Evolutionary conservation across 2,113 vertebrate species (phyloP), one percentile per base, ranked within the genome.

Genomic region (Sus scrofa): DNA sequence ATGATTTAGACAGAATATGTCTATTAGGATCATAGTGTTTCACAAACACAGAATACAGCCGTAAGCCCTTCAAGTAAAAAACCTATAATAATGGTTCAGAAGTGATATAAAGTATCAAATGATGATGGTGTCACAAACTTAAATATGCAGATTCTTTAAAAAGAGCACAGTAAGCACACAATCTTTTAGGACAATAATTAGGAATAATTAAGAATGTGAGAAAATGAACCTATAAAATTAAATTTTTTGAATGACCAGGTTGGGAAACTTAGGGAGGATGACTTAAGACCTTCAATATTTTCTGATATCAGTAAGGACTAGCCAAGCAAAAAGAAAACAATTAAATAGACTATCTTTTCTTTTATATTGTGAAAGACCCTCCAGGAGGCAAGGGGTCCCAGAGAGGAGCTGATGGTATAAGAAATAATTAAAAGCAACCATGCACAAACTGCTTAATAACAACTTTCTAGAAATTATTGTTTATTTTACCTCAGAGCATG

Each of bases 371-470:
- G 67, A 95, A 95, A 93, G 39, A 27, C 50, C 56, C 81, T 90
- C 34, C 27, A 90, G 95, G 83, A 93, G 58, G 84, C 65, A 63
- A 86, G 50, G 34, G 26, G 73, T 97, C 95, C 86, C 86, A 56
- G 58, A 68, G 95, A 96, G 84, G 13, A 81, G 27, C 32, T 63
- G 52, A 88, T 81, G 32, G 75, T 68, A 30, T 50, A 83, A 95
- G 65, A 95, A 94, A 85, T 83, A 93, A 96, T 97, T 95, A 96
- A 94, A 95, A 97, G 95, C 86, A 67, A 84, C 34, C 70, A 95
- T 96, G 86, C 78, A 96, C 79, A 92, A 93, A 89, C 30, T 79
- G 54, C 84, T 32, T n/a, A 52, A 68, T 60, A 54, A 67, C 86
- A 94, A 82, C 89, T 96, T 95, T 52, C 93, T 86, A 68, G 78